phyloP scores from a whole-genome alignment of 2,888 invertebrate species.

The Baccha elongata region DNA sequence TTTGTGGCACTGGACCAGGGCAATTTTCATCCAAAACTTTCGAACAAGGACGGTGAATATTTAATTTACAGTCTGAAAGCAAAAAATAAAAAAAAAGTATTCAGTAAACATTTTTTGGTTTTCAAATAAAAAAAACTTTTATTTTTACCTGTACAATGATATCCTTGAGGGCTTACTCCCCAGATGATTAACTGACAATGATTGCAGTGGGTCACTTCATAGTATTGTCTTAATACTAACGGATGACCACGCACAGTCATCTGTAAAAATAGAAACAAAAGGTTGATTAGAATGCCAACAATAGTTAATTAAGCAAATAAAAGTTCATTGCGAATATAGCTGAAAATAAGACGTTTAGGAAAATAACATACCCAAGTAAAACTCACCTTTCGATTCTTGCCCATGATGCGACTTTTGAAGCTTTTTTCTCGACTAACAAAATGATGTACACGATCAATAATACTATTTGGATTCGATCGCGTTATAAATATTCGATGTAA shows the following conservation, averaged over 20 bases:
- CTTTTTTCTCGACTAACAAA: conserved; percentile 94
- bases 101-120: conserved; percentile 4
- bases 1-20: conserved; percentile 86
- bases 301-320: not conserved
- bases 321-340: not conserved
- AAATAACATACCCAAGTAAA: conserved; percentile 19
- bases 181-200: conserved; percentile 95
- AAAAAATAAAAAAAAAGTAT: not conserved
- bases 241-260: conserved; percentile 94
- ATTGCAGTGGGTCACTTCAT: conserved; percentile 95
- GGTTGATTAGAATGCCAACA: not conserved
- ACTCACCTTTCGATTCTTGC: conserved; percentile 86
- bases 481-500: conserved; percentile 90
- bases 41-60: conserved; percentile 93
- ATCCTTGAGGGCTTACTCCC: conserved; percentile 98
- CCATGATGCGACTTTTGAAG: conserved; percentile 87
- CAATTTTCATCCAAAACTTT: conserved; percentile 91
- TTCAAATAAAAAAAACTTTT: conserved; percentile 24
- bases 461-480: conserved; percentile 84
- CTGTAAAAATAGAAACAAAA: conserved; percentile 81
- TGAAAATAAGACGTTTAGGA: not conserved
- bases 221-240: conserved; percentile 93
- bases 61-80: conserved; percentile 89
- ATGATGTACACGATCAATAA: conserved; percentile 89
- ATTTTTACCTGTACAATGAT: conserved; percentile 93